Evolutionary conservation across 1,140 invertebrate species (phyloP).

Genomic region (Ruditapes philippinarum): DNA sequence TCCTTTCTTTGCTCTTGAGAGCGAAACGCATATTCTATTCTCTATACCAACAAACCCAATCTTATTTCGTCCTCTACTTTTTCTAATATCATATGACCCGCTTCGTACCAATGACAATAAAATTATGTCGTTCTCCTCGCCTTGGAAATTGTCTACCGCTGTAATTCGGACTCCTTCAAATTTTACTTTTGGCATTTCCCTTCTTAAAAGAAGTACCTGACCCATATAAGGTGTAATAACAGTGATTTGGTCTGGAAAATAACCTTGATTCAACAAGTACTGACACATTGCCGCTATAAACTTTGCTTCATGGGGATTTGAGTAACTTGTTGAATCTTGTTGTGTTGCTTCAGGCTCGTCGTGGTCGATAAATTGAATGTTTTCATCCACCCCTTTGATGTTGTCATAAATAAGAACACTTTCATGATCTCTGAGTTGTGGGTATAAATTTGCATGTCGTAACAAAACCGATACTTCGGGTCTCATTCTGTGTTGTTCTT

Average conservation of each 20-base stretch:
- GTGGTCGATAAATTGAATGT: constrained; percentile 85
- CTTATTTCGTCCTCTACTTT: constrained; percentile 85
- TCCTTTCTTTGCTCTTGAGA: constrained; percentile 93
- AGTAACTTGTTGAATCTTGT: constrained; percentile 78
- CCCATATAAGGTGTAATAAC: constrained; percentile 85
- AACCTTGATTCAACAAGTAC: constrained; percentile 85
- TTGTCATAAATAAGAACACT: constrained; percentile 76
- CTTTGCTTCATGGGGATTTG: constrained; percentile 82
- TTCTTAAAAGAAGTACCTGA: constrained; percentile 77
- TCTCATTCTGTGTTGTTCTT: constrained; percentile 87
- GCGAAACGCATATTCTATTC: constrained; percentile 93
- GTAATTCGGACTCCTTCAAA: constrained; percentile 86
- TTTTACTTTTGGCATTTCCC: constrained; percentile 70
- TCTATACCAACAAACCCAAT: constrained; percentile 92
- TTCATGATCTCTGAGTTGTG: constrained; percentile 79
- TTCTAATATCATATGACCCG: constrained; percentile 67
- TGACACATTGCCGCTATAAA: constrained; percentile 76
- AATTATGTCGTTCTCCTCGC: constrained; percentile 94
- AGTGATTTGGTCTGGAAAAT: constrained; percentile 81
- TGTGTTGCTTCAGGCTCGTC: constrained; percentile 71
- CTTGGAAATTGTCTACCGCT: constrained; percentile 91
- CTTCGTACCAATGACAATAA: constrained; percentile 93
- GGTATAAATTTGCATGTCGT: constrained; percentile 80
- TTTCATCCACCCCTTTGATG: constrained; percentile 80
- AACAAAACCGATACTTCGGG: constrained; percentile 85